phyloP scores from a whole-genome alignment of 2,113 vertebrate genomes.

The Alectura lathami region DNA sequence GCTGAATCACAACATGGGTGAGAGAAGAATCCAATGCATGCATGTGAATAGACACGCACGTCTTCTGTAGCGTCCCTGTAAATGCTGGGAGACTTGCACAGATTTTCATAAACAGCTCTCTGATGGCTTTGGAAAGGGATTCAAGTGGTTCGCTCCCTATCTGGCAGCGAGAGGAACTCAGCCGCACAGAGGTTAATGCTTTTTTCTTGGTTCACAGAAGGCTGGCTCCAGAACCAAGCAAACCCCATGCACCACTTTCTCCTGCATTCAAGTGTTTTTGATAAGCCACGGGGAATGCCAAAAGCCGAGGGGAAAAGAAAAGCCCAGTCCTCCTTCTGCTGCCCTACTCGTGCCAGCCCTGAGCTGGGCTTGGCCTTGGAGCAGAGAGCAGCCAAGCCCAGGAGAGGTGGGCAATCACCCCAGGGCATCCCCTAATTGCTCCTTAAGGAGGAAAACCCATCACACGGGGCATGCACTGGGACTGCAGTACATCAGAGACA shows the following conservation, averaged over 20 bases:
- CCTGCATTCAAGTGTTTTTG: not conserved
- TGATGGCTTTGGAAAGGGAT: not conserved
- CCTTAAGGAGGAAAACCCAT: not conserved
- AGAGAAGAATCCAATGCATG: not conserved
- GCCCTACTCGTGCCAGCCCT: not conserved
- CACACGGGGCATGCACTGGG: not conserved
- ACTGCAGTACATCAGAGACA: not conserved
- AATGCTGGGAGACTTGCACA: not conserved
- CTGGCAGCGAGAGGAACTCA: not conserved
- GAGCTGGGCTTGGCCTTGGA: not conserved
- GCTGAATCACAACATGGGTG: rapidly evolving
- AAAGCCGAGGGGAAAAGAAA: not conserved
- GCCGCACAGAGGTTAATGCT: not conserved
- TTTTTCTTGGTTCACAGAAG: not conserved
- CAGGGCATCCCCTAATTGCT: not conserved
- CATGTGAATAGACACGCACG: rapidly evolving
- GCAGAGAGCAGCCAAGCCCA: not conserved
- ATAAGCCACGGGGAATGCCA: not conserved
- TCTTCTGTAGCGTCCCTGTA: not conserved
- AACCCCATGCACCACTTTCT: not conserved
- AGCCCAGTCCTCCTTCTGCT: not conserved
- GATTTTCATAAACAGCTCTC: not conserved
- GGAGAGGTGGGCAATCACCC: not conserved
- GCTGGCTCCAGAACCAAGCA: not conserved
- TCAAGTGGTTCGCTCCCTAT: not conserved